These are phyloP conservation scores for Athalia cordata DNA, from an alignment of 2,888 invertebrate species.

Conservation along the genomic window DNA sequence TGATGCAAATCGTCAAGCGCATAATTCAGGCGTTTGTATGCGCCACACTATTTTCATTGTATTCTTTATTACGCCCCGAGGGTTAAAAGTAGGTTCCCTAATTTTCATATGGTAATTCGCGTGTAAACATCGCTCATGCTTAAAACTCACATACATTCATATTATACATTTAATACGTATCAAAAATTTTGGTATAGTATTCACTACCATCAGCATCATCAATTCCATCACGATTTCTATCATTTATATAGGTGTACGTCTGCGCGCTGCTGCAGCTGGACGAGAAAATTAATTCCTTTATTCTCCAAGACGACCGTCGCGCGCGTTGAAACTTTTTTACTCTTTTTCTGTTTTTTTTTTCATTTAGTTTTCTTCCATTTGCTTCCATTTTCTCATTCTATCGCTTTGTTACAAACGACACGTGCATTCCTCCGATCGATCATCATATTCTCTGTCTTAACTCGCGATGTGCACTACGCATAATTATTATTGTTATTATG, in stretches of 20 bases:
- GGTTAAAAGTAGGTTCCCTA: conserved; percentile 54
- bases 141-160: background rate
- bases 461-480: too few species aligned
- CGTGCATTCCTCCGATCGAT: too few species aligned
- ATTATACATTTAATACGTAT: conserved; percentile 12
- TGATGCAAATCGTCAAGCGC: conserved; percentile 14
- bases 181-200: conserved; percentile 2
- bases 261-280: too few species aligned
- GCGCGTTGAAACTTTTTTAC: background rate
- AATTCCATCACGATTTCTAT: background rate
- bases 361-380: background rate
- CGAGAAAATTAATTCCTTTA: conserved; percentile 21
- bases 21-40: conserved; percentile 38
- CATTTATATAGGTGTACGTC: background rate
- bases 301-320: background rate
- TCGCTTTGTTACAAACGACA: too few species aligned
- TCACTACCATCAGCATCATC: too few species aligned
- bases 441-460: too few species aligned
- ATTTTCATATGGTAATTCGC: conserved; percentile 62
- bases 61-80: conserved; percentile 32
- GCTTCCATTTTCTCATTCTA: too few species aligned
- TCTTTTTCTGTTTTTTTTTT: background rate
- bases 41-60: conserved; percentile 19
- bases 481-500: too few species aligned
- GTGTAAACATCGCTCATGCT: conserved; percentile 41